Conservation (phyloP, 2,113 vertebrate genomes). For the Pelecanoides urinatrix region DNA sequence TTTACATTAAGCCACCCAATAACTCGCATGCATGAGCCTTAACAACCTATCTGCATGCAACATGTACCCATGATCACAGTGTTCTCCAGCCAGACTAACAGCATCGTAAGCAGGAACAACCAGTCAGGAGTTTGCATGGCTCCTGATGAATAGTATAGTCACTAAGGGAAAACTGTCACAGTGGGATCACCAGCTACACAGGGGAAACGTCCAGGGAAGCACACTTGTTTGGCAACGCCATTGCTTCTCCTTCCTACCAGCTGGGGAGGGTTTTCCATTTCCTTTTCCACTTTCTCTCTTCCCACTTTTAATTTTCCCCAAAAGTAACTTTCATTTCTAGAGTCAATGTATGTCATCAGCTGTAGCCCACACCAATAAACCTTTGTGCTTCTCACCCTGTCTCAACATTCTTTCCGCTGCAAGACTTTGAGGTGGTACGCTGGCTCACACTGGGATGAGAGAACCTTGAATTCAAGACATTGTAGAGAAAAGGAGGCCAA, state of each 20-base stretch:
- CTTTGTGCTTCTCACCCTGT: background rate
- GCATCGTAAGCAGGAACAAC: background rate
- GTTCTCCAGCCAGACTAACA: background rate
- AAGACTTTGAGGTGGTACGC: background rate
- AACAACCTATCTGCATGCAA: background rate
- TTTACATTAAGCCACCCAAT: background rate
- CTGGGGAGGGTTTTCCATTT: background rate
- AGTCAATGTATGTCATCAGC: background rate
- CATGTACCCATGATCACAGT: too few species aligned
- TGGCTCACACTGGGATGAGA: background rate
- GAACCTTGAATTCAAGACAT: background rate
- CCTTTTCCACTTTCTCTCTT: background rate
- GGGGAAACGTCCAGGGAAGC: background rate
- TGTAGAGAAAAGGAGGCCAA: background rate
- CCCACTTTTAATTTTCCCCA: background rate
- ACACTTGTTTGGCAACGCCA: background rate
- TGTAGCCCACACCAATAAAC: background rate
- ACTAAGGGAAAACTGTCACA: background rate
- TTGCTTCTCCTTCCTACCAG: background rate
- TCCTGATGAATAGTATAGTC: background rate
- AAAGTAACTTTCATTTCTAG: background rate
- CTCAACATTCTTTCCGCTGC: background rate
- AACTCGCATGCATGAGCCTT: background rate
- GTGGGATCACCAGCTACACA: background rate
- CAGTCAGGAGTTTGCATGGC: background rate